These are phyloP conservation scores for Diloba caeruleocephala DNA, from an alignment of 2,888 invertebrate genomes.

Conservation along the genomic window DNA sequence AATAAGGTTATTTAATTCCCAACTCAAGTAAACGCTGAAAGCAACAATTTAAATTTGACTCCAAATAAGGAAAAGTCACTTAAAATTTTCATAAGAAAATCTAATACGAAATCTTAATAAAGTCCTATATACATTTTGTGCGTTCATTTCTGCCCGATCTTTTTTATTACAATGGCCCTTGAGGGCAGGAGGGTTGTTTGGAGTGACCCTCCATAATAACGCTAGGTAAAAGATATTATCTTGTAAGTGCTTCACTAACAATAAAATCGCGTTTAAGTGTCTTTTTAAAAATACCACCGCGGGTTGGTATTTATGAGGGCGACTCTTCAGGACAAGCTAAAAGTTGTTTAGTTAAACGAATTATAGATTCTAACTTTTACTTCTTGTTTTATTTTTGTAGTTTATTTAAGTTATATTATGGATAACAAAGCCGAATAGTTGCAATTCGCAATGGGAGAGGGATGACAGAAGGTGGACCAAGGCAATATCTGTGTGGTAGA, in stretches of 20 bases:
- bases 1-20: constrained; percentile 24
- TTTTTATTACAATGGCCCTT: constrained; percentile 56
- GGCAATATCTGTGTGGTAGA: too few species aligned
- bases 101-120: constrained; percentile 53
- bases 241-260: constrained; percentile 65
- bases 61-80: constrained; percentile 12
- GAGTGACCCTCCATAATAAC: constrained; percentile 64
- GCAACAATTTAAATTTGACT: constrained; percentile 34
- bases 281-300: constrained; percentile 61
- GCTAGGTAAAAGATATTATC: constrained; percentile 71
- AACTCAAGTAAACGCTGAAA: constrained; percentile 12
- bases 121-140: constrained; percentile 55
- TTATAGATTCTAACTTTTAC: constrained; percentile 9
- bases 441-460: too few species aligned
- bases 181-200: constrained; percentile 57
- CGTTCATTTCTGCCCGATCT: constrained; percentile 53
- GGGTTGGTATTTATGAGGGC: constrained; percentile 20
- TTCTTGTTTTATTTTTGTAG: too few species aligned
- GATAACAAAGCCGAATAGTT: too few species aligned
- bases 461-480: too few species aligned
- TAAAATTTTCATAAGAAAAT: constrained; percentile 39
- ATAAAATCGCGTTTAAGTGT: constrained; percentile 65
- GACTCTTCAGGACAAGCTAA: constrained; percentile 9
- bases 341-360: constrained; percentile 10
- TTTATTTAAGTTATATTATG: too few species aligned